These are phyloP conservation scores for Grammomys surdaster DNA, from an alignment of 2,113 vertebrate species.

Conservation along the genomic window DNA sequence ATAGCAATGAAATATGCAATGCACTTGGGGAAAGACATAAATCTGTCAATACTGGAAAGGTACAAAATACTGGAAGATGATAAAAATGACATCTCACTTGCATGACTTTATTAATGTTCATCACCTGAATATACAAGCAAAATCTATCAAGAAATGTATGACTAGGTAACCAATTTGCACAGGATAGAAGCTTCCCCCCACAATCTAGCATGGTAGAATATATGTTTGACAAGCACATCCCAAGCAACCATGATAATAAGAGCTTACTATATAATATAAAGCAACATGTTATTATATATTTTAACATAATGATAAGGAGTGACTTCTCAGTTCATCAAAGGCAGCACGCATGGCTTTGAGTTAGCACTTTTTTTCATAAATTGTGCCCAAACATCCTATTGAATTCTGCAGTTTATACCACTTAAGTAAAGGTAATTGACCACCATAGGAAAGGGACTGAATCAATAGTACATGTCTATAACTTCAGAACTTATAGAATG, in stretches of 20 bases:
- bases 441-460: neutral
- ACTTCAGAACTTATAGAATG: constrained; percentile 32
- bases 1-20: neutral
- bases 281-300: no score
- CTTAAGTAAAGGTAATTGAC: neutral
- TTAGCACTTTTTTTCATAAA: neutral
- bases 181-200: neutral
- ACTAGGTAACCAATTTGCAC: neutral
- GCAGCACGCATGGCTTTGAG: neutral
- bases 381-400: neutral
- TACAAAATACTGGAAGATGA: neutral
- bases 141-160: neutral
- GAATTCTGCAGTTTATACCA: neutral
- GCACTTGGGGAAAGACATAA: neutral
- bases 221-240: neutral
- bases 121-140: neutral
- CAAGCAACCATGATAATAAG: neutral
- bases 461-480: constrained; percentile 27
- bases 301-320: neutral
- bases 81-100: neutral
- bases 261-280: neutral
- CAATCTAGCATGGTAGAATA: neutral
- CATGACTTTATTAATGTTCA: neutral
- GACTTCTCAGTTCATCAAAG: neutral
- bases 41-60: neutral